phyloP scores from a whole-genome alignment of 2,888 invertebrate species.

The Temnothorax rugatulus region DNA sequence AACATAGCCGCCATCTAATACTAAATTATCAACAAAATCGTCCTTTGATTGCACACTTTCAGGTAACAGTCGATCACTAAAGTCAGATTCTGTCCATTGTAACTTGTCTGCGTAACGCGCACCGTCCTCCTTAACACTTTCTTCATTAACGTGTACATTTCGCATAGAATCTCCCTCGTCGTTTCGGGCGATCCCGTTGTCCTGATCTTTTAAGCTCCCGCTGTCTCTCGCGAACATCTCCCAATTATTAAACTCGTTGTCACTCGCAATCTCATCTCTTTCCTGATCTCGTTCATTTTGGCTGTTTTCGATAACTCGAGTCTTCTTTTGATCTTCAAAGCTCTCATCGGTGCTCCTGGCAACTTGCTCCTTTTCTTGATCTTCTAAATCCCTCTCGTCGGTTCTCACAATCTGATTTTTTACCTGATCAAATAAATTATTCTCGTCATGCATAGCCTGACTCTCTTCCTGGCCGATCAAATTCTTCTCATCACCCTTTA shows the following conservation, averaged over 20 bases:
- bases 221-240: neutral
- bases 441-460: neutral
- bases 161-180: constrained; percentile 12
- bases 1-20: constrained; percentile 61
- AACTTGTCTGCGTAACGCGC: neutral
- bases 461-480: neutral
- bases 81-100: constrained; percentile 11
- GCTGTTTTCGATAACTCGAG: neutral
- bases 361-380: neutral
- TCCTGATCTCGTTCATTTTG: neutral
- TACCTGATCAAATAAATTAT: constrained; percentile 13
- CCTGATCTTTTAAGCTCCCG: neutral
- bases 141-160: neutral
- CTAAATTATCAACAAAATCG: constrained; percentile 68
- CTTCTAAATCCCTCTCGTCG: neutral
- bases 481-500: neutral
- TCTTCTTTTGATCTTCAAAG: neutral
- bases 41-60: constrained; percentile 75
- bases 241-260: neutral
- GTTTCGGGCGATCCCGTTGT: neutral
- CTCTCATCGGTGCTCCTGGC: neutral
- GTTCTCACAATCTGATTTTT: neutral
- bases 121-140: neutral
- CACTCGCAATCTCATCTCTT: neutral
- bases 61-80: constrained; percentile 76